Evolutionary conservation across 2,888 invertebrate genomes (phyloP).

Genomic region (Agrotis exclamationis): DNA sequence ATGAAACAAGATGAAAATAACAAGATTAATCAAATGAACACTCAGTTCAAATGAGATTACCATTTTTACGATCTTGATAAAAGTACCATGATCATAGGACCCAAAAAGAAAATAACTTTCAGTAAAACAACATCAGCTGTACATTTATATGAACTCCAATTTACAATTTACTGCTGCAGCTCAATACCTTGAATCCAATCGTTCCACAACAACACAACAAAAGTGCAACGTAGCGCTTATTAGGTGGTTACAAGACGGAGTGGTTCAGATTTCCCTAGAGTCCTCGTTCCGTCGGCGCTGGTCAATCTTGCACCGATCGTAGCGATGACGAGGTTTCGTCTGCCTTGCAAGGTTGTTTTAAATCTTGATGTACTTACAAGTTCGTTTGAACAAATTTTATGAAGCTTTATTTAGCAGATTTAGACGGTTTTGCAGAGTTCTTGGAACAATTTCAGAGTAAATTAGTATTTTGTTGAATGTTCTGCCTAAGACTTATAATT

Average conservation of each 20-base stretch:
- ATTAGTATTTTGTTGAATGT: neutral
- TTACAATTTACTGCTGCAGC: conserved; percentile 4
- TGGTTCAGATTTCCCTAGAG: conserved; percentile 61
- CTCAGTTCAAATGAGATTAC: too few species aligned
- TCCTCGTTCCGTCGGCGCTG: conserved; percentile 32
- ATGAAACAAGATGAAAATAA: neutral
- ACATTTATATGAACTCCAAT: conserved; percentile 18
- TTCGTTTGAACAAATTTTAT: neutral
- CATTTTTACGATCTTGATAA: too few species aligned
- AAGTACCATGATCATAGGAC: neutral
- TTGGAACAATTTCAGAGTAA: neutral
- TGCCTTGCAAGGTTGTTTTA: conserved; percentile 24
- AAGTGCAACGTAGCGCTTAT: conserved; percentile 58
- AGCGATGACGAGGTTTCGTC: conserved; percentile 53
- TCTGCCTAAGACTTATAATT: neutral
- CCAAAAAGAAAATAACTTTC: neutral
- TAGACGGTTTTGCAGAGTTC: neutral
- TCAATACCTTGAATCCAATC: conserved; percentile 35
- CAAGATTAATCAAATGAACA: too few species aligned
- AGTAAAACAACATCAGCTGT: conserved; percentile 1
- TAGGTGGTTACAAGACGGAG: conserved; percentile 61
- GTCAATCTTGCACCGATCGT: conserved; percentile 52
- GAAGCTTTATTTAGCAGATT: neutral
- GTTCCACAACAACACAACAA: conserved; percentile 44
- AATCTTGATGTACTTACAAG: conserved; percentile 24